Conservation (phyloP, 2,888 invertebrate species). For the Apamea epomidion region DNA sequence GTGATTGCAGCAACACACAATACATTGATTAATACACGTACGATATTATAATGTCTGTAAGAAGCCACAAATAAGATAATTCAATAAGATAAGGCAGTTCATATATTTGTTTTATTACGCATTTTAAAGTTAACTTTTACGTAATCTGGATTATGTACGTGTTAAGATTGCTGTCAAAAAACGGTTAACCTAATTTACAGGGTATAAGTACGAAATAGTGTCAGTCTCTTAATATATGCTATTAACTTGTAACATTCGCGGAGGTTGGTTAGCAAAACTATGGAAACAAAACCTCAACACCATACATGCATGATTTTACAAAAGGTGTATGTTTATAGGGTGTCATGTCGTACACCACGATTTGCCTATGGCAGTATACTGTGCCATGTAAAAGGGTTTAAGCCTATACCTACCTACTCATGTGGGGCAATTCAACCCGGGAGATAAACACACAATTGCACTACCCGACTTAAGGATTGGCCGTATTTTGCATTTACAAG, state of each 20-base stretch:
- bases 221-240: neutral
- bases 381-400: constrained; percentile 29
- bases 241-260: neutral
- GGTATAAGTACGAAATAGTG: too few species aligned
- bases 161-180: too few species aligned
- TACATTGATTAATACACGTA: too few species aligned
- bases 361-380: constrained; percentile 12
- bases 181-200: too few species aligned
- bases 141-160: too few species aligned
- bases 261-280: neutral
- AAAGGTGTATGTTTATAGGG: constrained; percentile 32
- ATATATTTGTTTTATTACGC: too few species aligned
- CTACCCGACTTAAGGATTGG: constrained; percentile 1
- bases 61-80: too few species aligned
- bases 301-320: constrained; percentile 5
- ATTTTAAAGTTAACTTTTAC: too few species aligned
- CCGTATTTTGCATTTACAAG: neutral
- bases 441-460: constrained; percentile 48
- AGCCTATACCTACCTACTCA: neutral
- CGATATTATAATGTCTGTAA: too few species aligned
- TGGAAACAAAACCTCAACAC: neutral
- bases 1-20: too few species aligned
- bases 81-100: too few species aligned
- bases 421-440: constrained; percentile 14
- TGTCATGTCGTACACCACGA: constrained; percentile 2